Evolutionary conservation across 2,888 invertebrate species (phyloP).

Genomic region (Bimastos eiseni): DNA sequence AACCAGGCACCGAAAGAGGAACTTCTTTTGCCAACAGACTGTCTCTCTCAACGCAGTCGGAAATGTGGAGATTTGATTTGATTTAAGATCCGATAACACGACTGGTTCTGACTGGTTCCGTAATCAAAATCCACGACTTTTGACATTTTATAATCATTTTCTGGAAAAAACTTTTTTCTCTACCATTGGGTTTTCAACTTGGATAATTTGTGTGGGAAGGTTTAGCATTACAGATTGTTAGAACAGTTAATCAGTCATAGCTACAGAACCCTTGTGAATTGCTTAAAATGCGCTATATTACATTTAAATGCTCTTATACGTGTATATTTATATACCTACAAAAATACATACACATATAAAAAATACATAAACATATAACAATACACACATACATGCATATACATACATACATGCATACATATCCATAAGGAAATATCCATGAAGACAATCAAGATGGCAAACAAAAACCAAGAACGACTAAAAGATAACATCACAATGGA

Average conservation of each 20-base stretch:
- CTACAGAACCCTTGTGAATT: too few species aligned
- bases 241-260: too few species aligned
- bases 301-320: too few species aligned
- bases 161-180: not conserved
- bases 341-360: too few species aligned
- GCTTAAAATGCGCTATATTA: too few species aligned
- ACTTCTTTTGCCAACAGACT: not conserved
- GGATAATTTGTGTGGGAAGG: not conserved
- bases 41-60: not conserved
- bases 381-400: too few species aligned
- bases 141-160: not conserved
- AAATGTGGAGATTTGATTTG: not conserved
- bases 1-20: not conserved
- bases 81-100: not conserved
- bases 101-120: not conserved
- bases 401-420: too few species aligned
- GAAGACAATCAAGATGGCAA: not conserved
- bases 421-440: not conserved
- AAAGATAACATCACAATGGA: not conserved
- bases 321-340: too few species aligned
- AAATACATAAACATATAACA: too few species aligned
- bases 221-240: too few species aligned
- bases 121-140: not conserved
- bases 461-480: not conserved
- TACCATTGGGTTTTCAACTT: not conserved